A percentile compares a stretch with the other conserved stretches of the same genome.
Conservation (phyloP, 2,888 invertebrate genomes). For the Ptycholaimellus sp. region DNA sequence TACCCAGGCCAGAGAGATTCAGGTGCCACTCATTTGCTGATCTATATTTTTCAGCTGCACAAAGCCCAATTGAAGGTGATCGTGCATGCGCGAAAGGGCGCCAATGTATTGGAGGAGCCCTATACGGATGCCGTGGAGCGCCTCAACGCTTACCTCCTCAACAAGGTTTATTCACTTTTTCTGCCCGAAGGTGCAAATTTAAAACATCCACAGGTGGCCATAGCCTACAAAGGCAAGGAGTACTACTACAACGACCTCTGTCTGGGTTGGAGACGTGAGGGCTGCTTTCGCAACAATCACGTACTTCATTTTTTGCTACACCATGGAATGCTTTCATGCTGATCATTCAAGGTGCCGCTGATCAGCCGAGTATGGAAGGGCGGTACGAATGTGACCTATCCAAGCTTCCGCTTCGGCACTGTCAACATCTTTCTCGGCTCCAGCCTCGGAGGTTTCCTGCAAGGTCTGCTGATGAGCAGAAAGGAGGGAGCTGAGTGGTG, state of each 20-base stretch:
- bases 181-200: background rate
- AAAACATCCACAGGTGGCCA: constrained; percentile 2
- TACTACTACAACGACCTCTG: constrained; percentile 21
- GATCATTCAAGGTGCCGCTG: too few relatives aligned
- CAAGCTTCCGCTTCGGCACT: constrained; percentile 18
- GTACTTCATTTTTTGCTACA: too few relatives aligned
- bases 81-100: constrained; percentile 49
- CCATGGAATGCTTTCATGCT: too few relatives aligned
- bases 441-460: too few relatives aligned
- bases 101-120: constrained; percentile 49
- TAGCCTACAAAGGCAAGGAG: constrained; percentile 12
- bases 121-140: constrained; percentile 18
- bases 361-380: constrained; percentile 18
- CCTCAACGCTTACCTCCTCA: constrained; percentile 17
- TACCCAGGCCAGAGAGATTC: constrained; percentile 21
- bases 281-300: constrained; percentile 18
- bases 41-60: background rate
- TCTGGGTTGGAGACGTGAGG: constrained; percentile 13
- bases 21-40: constrained; percentile 11
- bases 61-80: constrained; percentile 36
- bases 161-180: constrained; percentile 6
- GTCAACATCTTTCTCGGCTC: too few relatives aligned
- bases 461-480: too few relatives aligned
- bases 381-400: constrained; percentile 21
- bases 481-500: too few relatives aligned